Base-by-base conservation (phyloP, 2,888 invertebrate genomes). In the Nemoura dubitans region DNA sequence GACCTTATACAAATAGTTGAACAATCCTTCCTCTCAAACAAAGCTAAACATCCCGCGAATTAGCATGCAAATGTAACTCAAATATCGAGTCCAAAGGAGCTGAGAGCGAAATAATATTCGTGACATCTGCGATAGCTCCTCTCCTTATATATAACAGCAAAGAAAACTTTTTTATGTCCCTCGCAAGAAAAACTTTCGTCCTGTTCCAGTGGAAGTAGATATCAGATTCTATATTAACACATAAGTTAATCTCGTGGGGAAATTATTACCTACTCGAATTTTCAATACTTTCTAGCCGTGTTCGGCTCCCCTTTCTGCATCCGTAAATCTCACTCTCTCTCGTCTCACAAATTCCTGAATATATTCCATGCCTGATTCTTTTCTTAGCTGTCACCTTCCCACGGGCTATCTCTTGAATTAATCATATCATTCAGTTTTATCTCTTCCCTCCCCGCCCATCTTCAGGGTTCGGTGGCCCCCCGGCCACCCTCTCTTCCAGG, bases 301-400 rank as follows among this genome's bases (percentile, higher is more conserved):
- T 87, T 87, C 83, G 16, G 6, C 80, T 0, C 76, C 76, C 83
- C 78, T 84, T 21, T 26, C 21, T 86, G 27, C 82, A 83, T 83
- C 28, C 84, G 43, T 80, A 42, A 84, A 78, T 5, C 21, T 29
- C 27, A 28, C 85, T 21, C 29, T 42, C 83, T 83, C 76, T 42
- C 27, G 28, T 29, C 27, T 26, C 81, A 27, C 76, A 83, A 76
- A 86, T 83, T 85, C 77, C 76, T 86, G 42, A 30, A 30, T 43
- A 28, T 78, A 28, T 78, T 29, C 26, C 29, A 16, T 26, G 36
- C 42, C 29, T 30, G 76, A 77, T 76, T 87, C 82, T 87, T 87
- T 87, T 87, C 87, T 87, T 87, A 87, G 87, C 87, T 87, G 87
- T 87, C 87, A 83, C 86, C 87, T 87, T 87, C 87, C 87, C 87